Base-by-base conservation (phyloP, 2,113 vertebrate genomes). In the Sturnira hondurensis region DNA sequence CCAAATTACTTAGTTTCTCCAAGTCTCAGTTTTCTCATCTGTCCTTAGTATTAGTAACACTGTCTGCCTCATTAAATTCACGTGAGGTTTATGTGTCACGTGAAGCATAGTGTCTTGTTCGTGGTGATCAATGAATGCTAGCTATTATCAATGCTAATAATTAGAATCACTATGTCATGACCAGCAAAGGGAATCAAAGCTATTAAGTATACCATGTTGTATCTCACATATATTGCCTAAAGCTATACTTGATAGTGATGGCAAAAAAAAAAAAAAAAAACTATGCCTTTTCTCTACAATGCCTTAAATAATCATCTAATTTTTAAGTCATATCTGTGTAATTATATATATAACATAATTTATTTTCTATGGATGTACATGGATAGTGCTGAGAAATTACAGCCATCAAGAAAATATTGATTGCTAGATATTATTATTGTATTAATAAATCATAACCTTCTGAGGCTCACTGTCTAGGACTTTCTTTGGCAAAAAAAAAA, bases 241-340 rank as follows among this genome's bases (percentile, higher is more conserved):
- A 77, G 26, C 52, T 63, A 16, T 33, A 56, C n/a, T 93, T 76
- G 41, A 67, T 38, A 58, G 56, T 8, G 43, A 56, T 24, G 33
- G 38, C 7, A n/a, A 84, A 78, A 84, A 54, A 0, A 38, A 67
- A 47, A 47, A 65, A 36, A 73, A 19, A 89, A 43, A 80, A 73
- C 24, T 38, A 41, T 58, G 13, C 3, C 28, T 88, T 89, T 95
- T 94, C 47, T 82, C 38, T 56, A 8, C 10, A 22, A 8, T 56
- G 36, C 47, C n/a, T 92, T 94, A 94, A 93, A 68, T 87, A 96
- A 88, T 73, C 76, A 89, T 92, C 45, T 52, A 65, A 96, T 78
- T 85, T 91, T 11, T 71, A 90, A 95, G 65, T 89, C 58, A 96
- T 77, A 95, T 93, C 68, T 96, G 38, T 90, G 11, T 70, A 17